Conservation (phyloP, 2,888 invertebrate genomes). For the Meiosimyza platycephala region DNA sequence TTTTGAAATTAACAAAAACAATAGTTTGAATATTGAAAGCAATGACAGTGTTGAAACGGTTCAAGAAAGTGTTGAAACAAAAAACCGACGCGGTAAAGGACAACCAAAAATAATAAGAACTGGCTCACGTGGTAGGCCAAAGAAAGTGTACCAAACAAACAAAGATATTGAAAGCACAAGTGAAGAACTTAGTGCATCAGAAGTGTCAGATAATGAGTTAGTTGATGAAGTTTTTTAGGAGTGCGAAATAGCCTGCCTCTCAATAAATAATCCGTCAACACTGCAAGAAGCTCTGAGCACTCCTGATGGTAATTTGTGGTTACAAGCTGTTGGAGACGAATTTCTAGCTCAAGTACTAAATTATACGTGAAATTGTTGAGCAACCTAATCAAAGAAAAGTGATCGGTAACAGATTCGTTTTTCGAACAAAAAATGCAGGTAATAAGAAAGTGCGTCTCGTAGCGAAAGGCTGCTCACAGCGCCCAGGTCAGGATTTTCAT, state of each 20-base stretch:
- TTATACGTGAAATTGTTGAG: neutral
- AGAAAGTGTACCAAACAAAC: neutral
- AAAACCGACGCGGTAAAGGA: conserved; percentile 36
- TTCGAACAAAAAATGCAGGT: neutral
- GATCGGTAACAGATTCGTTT: neutral
- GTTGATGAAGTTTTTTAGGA: neutral
- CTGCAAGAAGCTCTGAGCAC: neutral
- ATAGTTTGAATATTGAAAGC: neutral
- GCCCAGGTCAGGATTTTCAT: conserved; percentile 18
- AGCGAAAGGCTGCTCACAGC: conserved; percentile 18
- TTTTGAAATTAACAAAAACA: conserved; percentile 25
- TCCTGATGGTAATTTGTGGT: neutral
- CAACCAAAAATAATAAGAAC: conserved; percentile 37
- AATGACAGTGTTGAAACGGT: neutral
- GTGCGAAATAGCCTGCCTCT: neutral
- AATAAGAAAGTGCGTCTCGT: conserved; percentile 3
- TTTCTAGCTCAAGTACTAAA: neutral
- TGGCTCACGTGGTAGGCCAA: conserved; percentile 32
- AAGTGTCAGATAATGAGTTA: neutral
- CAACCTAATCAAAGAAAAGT: neutral
- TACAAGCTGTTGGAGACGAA: neutral
- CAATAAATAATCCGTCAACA: neutral
- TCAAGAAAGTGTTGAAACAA: neutral
- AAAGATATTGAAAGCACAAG: too few relatives aligned
- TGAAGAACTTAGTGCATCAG: neutral